phyloP scores from a whole-genome alignment of 92 coral and sea anemone species.

The Parazoanthus swiftii region DNA sequence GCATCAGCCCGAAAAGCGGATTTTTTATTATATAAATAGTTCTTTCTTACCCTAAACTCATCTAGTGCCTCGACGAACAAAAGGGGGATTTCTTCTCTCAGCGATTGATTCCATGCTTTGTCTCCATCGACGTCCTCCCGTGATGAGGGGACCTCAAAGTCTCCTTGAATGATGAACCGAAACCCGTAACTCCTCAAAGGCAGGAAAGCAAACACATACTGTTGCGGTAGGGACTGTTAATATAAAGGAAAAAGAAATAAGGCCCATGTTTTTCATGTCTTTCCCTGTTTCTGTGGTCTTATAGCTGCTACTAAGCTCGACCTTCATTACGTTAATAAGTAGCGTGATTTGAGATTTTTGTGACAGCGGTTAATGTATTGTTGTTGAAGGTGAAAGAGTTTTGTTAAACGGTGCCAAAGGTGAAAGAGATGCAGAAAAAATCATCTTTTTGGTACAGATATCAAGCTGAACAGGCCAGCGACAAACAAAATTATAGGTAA shows the following conservation, averaged over 20 bases:
- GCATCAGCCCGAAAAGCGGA: background rate
- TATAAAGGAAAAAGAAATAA: background rate
- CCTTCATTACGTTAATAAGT: no score
- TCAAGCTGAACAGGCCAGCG: no score
- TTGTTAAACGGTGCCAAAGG: no score
- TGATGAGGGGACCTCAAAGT: constrained; percentile 94
- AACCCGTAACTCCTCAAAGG: constrained; percentile 91
- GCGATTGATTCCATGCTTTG: constrained; percentile 95
- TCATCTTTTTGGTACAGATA: no score
- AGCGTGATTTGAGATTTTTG: no score
- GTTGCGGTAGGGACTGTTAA: constrained; percentile 67
- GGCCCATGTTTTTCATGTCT: background rate
- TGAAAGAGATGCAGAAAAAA: no score
- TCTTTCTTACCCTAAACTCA: constrained; percentile 67
- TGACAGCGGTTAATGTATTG: no score
- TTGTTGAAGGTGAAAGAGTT: no score
- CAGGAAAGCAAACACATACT: constrained; percentile 88
- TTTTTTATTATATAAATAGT: background rate
- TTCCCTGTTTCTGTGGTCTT: no score
- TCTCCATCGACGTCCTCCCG: constrained; percentile 91
- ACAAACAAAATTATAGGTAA: no score
- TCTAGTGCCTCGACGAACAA: constrained; percentile 83
- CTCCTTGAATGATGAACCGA: constrained; percentile 92
- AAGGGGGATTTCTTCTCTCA: constrained; percentile 80
- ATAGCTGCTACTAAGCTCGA: no score